These are phyloP conservation scores for Dasyprocta punctata DNA, from an alignment of 2,113 vertebrate species.

Conservation along the genomic window DNA sequence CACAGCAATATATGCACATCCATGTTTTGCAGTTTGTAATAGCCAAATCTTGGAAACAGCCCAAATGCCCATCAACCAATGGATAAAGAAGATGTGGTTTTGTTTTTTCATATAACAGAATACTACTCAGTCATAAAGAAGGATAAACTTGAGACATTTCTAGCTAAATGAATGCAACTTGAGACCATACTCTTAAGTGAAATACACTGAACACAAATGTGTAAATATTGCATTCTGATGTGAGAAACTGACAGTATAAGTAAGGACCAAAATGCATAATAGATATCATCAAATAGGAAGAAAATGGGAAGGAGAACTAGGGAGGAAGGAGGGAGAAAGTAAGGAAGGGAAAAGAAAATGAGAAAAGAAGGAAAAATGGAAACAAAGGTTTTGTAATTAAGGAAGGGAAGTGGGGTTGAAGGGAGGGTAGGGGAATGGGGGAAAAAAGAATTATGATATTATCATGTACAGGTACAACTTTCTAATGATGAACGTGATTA, in stretches of 20 bases:
- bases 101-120: background rate
- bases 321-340: background rate
- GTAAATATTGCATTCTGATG: background rate
- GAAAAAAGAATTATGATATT: background rate
- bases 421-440: background rate
- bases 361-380: background rate
- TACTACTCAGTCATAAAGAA: background rate
- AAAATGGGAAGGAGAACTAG: background rate
- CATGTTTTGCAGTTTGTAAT: background rate
- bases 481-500: background rate
- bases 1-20: background rate
- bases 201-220: background rate
- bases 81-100: background rate
- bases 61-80: background rate
- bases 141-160: background rate
- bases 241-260: background rate
- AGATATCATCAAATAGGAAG: background rate
- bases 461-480: background rate
- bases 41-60: background rate
- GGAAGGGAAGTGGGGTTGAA: background rate
- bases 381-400: background rate
- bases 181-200: background rate
- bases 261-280: background rate
- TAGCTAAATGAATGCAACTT: background rate
- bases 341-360: background rate